Conservation (phyloP, 2,113 vertebrate species). For the Empidonax alnorum region DNA sequence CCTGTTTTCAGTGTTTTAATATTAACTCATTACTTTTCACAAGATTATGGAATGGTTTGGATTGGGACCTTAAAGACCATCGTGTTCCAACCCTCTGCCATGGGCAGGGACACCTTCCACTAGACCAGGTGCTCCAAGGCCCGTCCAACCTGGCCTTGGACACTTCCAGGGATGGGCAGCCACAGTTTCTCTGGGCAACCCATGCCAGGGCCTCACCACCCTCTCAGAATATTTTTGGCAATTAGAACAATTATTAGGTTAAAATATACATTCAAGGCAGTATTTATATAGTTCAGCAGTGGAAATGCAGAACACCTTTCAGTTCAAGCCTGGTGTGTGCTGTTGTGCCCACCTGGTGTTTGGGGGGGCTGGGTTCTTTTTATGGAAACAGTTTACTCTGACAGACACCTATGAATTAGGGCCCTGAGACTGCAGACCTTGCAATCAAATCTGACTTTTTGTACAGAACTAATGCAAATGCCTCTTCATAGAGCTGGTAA, state of each 20-base stretch:
- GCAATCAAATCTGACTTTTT: neutral
- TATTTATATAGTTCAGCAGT: neutral
- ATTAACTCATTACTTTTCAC: neutral
- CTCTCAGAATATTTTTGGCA: slow-evolving; percentile 16
- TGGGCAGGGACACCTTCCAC: neutral
- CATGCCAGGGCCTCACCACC: neutral
- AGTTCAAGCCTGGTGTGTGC: neutral
- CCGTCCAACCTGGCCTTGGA: neutral
- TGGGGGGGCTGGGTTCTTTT: neutral
- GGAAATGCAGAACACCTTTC: neutral
- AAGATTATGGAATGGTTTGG: neutral
- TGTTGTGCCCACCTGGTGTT: neutral
- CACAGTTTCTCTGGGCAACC: neutral
- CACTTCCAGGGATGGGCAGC: neutral
- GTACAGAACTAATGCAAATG: neutral
- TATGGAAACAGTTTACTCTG: neutral
- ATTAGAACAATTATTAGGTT: neutral
- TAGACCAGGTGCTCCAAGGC: neutral
- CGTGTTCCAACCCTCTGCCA: neutral
- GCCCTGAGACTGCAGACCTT: neutral
- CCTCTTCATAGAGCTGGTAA: neutral
- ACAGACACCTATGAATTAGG: neutral
- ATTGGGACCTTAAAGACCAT: neutral
- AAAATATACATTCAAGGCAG: neutral
- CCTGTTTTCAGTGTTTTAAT: neutral